phyloP scores from a whole-genome alignment of 2,113 vertebrate genomes.

The Chloebia gouldiae region DNA sequence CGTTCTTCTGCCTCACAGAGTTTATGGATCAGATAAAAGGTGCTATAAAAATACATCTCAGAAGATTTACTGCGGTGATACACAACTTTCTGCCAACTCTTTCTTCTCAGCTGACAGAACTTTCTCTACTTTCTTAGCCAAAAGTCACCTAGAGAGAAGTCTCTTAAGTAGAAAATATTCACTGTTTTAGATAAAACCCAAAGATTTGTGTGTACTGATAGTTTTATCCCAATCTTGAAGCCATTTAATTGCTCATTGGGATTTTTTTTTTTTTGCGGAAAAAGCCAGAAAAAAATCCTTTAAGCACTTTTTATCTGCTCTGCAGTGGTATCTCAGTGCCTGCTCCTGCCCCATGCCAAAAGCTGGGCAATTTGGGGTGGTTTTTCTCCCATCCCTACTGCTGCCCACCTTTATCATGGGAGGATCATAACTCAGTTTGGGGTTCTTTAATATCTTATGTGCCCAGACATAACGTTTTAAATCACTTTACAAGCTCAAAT shows the following conservation, averaged over 20 bases:
- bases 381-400: background rate
- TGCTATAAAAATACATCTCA: conserved; percentile 27
- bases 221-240: background rate
- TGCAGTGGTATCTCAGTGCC: background rate
- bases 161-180: background rate
- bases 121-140: background rate
- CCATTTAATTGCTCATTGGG: background rate
- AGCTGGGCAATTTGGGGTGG: background rate
- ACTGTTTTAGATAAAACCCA: background rate
- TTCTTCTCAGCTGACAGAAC: background rate
- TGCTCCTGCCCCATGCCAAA: background rate
- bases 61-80: conserved; percentile 5
- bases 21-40: conserved; percentile 29
- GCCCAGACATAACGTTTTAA: background rate
- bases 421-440: background rate
- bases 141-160: background rate
- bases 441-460: background rate
- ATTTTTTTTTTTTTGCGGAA: background rate
- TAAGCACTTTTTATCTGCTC: background rate
- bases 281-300: background rate
- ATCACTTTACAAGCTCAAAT: background rate
- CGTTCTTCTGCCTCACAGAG: background rate
- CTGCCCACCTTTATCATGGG: background rate
- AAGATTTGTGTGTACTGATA: background rate
- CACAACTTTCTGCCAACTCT: background rate